These are phyloP conservation scores for Trachelus stipa DNA, from an alignment of 2,888 invertebrate species.

Conservation along the genomic window DNA sequence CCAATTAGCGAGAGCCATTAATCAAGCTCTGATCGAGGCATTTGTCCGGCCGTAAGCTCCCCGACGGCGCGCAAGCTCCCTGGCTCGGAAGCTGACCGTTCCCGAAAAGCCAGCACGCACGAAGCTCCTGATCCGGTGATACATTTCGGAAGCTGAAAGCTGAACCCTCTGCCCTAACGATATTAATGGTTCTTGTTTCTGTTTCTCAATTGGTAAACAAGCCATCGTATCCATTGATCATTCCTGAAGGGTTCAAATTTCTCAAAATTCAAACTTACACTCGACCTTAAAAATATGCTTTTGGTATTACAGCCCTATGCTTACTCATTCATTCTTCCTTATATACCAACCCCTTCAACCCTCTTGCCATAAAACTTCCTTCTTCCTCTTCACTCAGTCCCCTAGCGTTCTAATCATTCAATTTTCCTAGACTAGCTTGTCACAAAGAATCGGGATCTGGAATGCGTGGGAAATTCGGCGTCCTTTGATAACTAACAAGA, in stretches of 20 bases:
- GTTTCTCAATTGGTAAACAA: not conserved
- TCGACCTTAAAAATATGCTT: not conserved
- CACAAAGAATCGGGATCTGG: not conserved
- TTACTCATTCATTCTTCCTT: not conserved
- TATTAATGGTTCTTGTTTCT: constrained; percentile 9
- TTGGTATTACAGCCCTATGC: not conserved
- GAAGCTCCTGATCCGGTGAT: constrained; percentile 6
- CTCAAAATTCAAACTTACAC: not conserved
- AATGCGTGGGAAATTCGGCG: not conserved
- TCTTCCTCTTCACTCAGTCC: not conserved
- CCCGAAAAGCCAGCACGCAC: not conserved
- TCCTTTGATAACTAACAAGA: not conserved
- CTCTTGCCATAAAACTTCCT: not conserved
- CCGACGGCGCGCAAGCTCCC: not conserved
- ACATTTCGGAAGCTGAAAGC: constrained; percentile 7
- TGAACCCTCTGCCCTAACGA: not conserved
- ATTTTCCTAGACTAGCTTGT: not conserved
- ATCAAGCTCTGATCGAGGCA: constrained; percentile 30
- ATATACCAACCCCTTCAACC: not conserved
- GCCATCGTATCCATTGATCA: not conserved
- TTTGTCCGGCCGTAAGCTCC: constrained; percentile 17
- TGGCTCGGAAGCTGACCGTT: not conserved
- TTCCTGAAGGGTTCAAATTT: not conserved
- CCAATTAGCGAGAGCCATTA: constrained; percentile 34
- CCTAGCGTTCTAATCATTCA: not conserved